Evolutionary conservation across 92 coral and sea anemone genomes (phyloP).

Genomic region (Metridium senile): DNA sequence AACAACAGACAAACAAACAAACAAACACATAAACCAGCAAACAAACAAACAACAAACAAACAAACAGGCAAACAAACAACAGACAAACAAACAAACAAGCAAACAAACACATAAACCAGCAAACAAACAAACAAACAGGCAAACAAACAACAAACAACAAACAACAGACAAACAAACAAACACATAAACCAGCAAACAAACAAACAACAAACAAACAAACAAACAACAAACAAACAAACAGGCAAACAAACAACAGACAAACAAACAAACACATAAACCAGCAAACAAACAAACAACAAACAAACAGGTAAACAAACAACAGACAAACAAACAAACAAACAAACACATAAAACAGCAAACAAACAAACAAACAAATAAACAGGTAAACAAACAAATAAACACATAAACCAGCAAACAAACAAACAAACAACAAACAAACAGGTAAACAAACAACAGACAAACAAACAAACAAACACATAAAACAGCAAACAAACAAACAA

Average conservation of each 20-base stretch:
- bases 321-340: too few species aligned
- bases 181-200: background rate
- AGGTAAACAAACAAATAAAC: too few species aligned
- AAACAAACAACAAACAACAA: background rate
- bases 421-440: background rate
- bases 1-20: background rate
- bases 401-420: too few species aligned
- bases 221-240: background rate
- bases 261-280: background rate
- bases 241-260: background rate
- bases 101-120: background rate
- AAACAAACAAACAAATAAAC: background rate
- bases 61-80: background rate
- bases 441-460: conserved; percentile 3
- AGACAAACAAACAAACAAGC: background rate
- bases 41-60: background rate
- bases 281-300: background rate
- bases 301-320: too few species aligned
- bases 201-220: background rate
- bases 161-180: background rate
- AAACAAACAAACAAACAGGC: background rate
- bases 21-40: too few species aligned
- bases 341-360: background rate
- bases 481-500: too few species aligned
- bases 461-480: too few species aligned